Percentiles rank a stretch among this genome's conserved stretches.
These are phyloP conservation scores for Sycophila sp. DNA, from an alignment of 1,140 invertebrate genomes.

Conservation along the genomic window DNA sequence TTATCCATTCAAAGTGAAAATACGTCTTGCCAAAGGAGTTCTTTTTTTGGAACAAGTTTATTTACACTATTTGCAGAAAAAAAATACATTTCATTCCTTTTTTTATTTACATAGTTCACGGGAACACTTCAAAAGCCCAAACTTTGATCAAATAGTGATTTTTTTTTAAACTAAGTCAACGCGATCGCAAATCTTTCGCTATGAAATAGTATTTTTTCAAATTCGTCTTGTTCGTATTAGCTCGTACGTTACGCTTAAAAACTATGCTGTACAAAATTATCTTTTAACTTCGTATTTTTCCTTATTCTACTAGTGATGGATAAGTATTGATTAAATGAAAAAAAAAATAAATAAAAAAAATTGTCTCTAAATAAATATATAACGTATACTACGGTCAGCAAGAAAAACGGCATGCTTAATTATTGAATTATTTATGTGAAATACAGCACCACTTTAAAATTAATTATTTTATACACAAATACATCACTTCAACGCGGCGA, in stretches of 20 bases:
- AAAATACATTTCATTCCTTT: too few relatives aligned
- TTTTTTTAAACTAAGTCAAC: too few relatives aligned
- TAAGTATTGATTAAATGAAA: too few relatives aligned
- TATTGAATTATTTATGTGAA: not conserved
- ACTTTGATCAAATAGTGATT: too few relatives aligned
- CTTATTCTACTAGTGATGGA: too few relatives aligned
- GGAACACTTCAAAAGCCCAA: too few relatives aligned
- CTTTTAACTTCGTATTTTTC: not conserved
- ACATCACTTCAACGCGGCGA: not conserved
- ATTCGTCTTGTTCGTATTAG: slow-evolving; percentile 6
- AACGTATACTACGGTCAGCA: not conserved
- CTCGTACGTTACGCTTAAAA: slow-evolving; percentile 14
- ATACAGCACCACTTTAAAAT: not conserved
- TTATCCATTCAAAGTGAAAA: too few relatives aligned
- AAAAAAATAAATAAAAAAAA: not conserved
- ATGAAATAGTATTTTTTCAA: not conserved
- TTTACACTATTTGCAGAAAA: too few relatives aligned
- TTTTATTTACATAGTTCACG: too few relatives aligned
- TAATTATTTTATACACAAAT: not conserved
- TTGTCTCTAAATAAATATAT: slow-evolving; percentile 25
- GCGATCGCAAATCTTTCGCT: too few relatives aligned
- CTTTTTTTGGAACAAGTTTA: too few relatives aligned
- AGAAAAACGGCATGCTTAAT: not conserved
- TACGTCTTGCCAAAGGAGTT: too few relatives aligned
- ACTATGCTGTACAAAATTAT: slow-evolving; percentile 19